Evolutionary conservation across 2,888 invertebrate species (phyloP).

Genomic region (Aleiodes alternator): DNA sequence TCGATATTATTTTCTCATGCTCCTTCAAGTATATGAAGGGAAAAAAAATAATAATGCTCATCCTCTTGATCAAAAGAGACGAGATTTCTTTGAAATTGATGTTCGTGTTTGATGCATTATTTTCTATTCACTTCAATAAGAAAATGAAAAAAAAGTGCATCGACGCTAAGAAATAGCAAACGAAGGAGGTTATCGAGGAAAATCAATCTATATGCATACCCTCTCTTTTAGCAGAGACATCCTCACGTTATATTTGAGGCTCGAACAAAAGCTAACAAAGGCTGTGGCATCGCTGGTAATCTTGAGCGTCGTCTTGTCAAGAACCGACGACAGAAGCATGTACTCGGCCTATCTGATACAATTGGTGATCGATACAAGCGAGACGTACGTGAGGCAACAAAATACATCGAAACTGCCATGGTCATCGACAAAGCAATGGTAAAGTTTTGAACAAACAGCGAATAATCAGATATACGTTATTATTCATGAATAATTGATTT

Average conservation of each 20-base stretch:
- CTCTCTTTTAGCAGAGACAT: slow-evolving; percentile 94
- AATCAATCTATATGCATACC: slow-evolving; percentile 68
- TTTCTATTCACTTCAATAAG: not conserved
- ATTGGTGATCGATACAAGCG: slow-evolving; percentile 78
- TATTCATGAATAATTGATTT: not conserved
- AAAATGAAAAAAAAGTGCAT: slow-evolving; percentile 26
- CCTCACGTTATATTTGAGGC: slow-evolving; percentile 98
- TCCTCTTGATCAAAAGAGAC: slow-evolving; percentile 1
- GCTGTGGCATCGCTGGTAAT: slow-evolving; percentile 89
- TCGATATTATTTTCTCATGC: too few relatives aligned
- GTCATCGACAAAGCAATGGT: slow-evolving; percentile 97
- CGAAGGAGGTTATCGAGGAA: slow-evolving; percentile 40
- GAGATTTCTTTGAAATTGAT: not conserved
- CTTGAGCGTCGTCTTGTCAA: slow-evolving; percentile 85
- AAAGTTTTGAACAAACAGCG: slow-evolving; percentile 59
- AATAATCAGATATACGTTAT: not conserved
- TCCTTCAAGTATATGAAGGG: not conserved
- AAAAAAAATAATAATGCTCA: too few relatives aligned
- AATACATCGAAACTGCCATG: slow-evolving; percentile 96
- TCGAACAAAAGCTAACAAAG: slow-evolving; percentile 92
- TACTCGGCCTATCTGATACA: slow-evolving; percentile 71
- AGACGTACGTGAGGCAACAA: slow-evolving; percentile 92
- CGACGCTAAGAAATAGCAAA: slow-evolving; percentile 3
- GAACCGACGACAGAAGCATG: slow-evolving; percentile 80
- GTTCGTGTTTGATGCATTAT: slow-evolving; percentile 14